Base-by-base conservation (phyloP, 2,113 vertebrate species). In the Anser brachyrhynchus region DNA sequence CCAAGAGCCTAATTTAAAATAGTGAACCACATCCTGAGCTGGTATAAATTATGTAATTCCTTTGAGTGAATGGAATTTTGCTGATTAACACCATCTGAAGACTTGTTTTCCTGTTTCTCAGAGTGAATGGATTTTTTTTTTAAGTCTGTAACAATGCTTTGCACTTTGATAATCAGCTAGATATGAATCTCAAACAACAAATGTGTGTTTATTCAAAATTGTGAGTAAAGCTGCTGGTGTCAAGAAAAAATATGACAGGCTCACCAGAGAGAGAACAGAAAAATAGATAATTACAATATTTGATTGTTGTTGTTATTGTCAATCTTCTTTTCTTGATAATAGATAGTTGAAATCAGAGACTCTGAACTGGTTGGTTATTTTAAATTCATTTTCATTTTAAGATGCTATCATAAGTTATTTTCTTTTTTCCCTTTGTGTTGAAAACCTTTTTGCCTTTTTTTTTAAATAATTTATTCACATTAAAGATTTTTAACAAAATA, bases 1-100 rank as follows among this genome's bases (percentile, higher is more conserved):
- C n/a, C 19, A 90, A 71, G 59, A 76, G 86, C 41, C 41, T 84
- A 54, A 88, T 94, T 88, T 90, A 51, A 86, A 93, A 95, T 44
- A 6, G 15, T 74, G 71, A 85, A 69, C 39, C 75, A 66, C 61
- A 92, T 89, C 73, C 67, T 86, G 79, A 90, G 81, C 61, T 90
- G 64, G 37, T 89, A 55, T 85, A 80, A 92, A 80, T 93, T 49
- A 35, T 84, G 33, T 71, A 90, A 76, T 73, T 90, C 69, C 58
- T 88, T 65, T 79, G 65, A 88, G 41, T 14, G 9, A 70, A 31
- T 86, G 76, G 72, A 90, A 88, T 97, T 86, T 77, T n/a, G 44
- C 72, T 92, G 79, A 84, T 92, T 86, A 88, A 79, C 43, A 74
- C 75, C 1, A 62, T 66, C 79, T 93, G 66, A 84, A 95, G 51